Evolutionary conservation across 2,113 vertebrate genomes (phyloP), one percentile per base, ranked within the genome.

Genomic region (Microcebus murinus): DNA sequence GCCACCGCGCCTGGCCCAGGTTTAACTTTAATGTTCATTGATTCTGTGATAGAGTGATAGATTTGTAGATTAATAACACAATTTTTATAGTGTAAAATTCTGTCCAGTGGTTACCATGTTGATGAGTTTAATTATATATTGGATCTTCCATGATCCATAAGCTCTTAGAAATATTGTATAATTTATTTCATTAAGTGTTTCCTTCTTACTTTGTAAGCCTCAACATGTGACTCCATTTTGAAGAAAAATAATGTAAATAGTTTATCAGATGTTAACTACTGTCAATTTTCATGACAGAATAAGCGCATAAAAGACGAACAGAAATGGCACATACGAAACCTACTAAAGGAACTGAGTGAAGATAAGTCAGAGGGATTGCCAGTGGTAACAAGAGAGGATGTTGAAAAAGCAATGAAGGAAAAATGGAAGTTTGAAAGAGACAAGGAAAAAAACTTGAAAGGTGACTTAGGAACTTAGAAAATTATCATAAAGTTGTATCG

Each of bases 361-460:
- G 96, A 98, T 21, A 89, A 98, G 61, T 45, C 97, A 31, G 98
- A 98, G 0, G 90, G 95, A 12, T 93, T 87, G 29, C 95, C 98
- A 76, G 23, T 91, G 71, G 95, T 98, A n/a, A 98, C 98, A 36
- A 98, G 98, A 83, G 98, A 99, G 48, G 97, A 99, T 45, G 98
- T 99, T 34, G 98, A 99, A 81, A 79, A 97, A 14, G 97, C 97
- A n/a, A 96, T 99, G 85, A 98, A 98, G 94, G 96, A 96, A 31
- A 98, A 98, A 31, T 97, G 98, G 97, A 94, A 99, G 36, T 98
- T 98, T 90, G 87, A 96, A 91, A 98, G 87, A 76, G 98, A 98
- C 25, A 94, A 99, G 92, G 98, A 99, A 91, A 94, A 98, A n/a
- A 96, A 98, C 85, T 95, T 99, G 81, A 96, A 97, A 98, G 99